Evolutionary conservation across 2,113 vertebrate species (phyloP).

Genomic region (Gadus macrocephalus): DNA sequence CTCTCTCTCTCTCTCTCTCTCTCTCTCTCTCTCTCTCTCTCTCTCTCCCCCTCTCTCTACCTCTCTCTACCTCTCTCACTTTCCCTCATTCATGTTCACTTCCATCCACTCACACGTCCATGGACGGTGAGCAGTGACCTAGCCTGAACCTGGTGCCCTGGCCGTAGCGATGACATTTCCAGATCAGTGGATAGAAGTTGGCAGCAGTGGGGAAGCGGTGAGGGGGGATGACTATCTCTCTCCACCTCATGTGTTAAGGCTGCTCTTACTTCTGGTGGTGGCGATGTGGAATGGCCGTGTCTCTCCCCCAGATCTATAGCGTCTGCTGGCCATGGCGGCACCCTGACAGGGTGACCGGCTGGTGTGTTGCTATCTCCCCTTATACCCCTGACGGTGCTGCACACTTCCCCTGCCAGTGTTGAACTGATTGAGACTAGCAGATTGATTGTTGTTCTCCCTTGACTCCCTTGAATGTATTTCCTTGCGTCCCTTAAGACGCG

Average conservation of each 20-base stretch:
- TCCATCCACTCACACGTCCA: constrained; percentile 60
- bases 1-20: neutral
- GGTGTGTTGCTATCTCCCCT: constrained; percentile 23
- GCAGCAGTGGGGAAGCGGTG: constrained; percentile 31
- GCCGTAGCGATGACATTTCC: constrained; percentile 33
- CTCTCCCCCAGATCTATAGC: too few relatives aligned
- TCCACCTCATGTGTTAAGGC: constrained; percentile 50
- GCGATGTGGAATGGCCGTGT: constrained; percentile 22
- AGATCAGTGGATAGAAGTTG: constrained; percentile 23
- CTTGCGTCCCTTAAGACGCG: neutral
- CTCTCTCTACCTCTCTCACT: too few relatives aligned
- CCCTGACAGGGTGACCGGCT: constrained; percentile 14
- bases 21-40: too few relatives aligned
- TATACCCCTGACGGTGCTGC: constrained; percentile 24
- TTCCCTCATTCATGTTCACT: constrained; percentile 41
- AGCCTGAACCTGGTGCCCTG: constrained; percentile 21
- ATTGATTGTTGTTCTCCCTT: constrained; percentile 7
- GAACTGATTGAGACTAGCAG: constrained; percentile 22
- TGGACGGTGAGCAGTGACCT: constrained; percentile 71
- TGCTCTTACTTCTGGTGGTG: constrained; percentile 44
- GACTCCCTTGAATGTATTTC: constrained; percentile 2
- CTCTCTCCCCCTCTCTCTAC: too few relatives aligned
- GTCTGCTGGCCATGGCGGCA: constrained; percentile 19
- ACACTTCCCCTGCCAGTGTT: constrained; percentile 14
- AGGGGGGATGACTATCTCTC: constrained; percentile 40